phyloP scores from a whole-genome alignment of 1,140 invertebrate species.

The Aphelenchoides fujianensis region DNA sequence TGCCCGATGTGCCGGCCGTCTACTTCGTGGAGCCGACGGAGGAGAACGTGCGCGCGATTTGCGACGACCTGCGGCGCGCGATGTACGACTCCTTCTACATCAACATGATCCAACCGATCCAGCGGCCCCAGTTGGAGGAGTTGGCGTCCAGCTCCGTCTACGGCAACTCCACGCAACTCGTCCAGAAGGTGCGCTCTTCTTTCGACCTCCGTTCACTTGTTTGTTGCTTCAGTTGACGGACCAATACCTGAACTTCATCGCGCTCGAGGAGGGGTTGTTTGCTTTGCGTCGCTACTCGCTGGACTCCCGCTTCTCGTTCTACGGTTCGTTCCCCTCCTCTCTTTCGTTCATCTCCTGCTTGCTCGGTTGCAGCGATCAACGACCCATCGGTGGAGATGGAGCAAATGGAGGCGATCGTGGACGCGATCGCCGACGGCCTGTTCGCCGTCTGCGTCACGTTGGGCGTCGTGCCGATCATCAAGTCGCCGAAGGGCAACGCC shows the following conservation, averaged over 20 bases:
- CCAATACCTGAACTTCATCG: conserved; percentile 98
- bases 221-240: conserved; percentile 73
- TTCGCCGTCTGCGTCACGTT: conserved; percentile 96
- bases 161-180: conserved; percentile 73
- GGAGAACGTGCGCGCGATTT: conserved; percentile 90
- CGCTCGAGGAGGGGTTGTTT: conserved; percentile 95
- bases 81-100: conserved; percentile 92
- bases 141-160: conserved; percentile 85
- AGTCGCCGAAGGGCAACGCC: conserved; percentile 89
- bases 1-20: conserved; percentile 95
- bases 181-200: conserved; percentile 74
- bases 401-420: conserved; percentile 90
- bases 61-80: conserved; percentile 74
- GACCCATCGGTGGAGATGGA: conserved; percentile 87
- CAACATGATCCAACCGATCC: conserved; percentile 95
- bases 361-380: conserved; percentile 76
- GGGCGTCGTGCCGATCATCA: conserved; percentile 87
- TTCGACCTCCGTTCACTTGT: not conserved
- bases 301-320: conserved; percentile 44
- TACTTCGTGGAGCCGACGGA: conserved; percentile 97
- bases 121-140: conserved; percentile 88
- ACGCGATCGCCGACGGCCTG: conserved; percentile 87
- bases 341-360: conserved; percentile 12
- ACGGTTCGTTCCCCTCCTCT: conserved; percentile 34
- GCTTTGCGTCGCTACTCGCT: conserved; percentile 67